Base-by-base conservation (phyloP, 2,113 vertebrate genomes). In the Columbina picui region DNA sequence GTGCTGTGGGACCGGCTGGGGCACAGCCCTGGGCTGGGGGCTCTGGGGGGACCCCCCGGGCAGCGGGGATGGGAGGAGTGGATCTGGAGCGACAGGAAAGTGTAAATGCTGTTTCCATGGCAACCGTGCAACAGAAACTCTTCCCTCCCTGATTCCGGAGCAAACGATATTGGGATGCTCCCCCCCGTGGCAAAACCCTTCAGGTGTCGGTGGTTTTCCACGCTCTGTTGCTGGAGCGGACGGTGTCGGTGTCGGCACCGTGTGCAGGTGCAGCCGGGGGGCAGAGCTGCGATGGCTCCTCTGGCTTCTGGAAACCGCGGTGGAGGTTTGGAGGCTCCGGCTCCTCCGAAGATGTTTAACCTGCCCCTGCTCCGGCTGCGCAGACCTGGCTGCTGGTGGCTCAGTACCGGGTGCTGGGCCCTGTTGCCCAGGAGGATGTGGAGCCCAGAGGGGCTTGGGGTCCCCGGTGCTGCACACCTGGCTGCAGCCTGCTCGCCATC, bases 151-250 rank as follows among this genome's bases (percentile, higher is more conserved):
- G 61, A 3, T 23, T 19, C 12, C 6, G 7, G 87, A 57, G 70
- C 71, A 12, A 8, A 8, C 1, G 13, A 52, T 59, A 12, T 47
- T 59, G n/a, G 2, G 19, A 34, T 96, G 95, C 95, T 97, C 89
- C 95, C 91, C 86, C 89, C 36, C 26, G 93, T 96, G 95, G 95
- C 87, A 97, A 76, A 95, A 7, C 74, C 70, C 57, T 89, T 89
- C 82, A 64, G 96, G 30, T 69, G 78, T 34, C 26, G 70, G 78
- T 12, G 49, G 1, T 76, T 70, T 38, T 11, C 29, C 65, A 2
- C 1, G 2, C 14, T 56, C 25, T 17, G 14, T 30, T 0, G 1
- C 49, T 7, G 86, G 52, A 17, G 59, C 1, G 0, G 41, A 5
- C 2, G 0, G 21, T 0, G 32, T 6, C 2, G 0, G 21, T 0